phyloP scores from a whole-genome alignment of 2,888 invertebrate species.

The Sphinx pinastri region DNA sequence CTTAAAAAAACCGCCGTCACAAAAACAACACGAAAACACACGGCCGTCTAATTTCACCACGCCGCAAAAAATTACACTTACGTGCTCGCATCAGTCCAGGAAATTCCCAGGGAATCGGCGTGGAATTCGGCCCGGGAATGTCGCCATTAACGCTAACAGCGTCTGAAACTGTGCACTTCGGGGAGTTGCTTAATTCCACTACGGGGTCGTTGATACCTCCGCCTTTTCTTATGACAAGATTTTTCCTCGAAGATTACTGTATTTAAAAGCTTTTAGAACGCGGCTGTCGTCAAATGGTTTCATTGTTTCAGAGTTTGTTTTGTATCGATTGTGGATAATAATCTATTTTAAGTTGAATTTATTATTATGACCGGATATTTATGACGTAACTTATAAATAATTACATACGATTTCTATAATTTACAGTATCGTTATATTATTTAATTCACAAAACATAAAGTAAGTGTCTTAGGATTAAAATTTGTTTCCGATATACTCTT shows the following conservation, averaged over 20 bases:
- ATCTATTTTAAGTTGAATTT: too few species aligned
- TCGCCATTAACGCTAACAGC: slow-evolving; percentile 59
- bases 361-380: too few species aligned
- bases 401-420: too few species aligned
- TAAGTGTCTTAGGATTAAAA: too few species aligned
- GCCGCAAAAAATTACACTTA: slow-evolving; percentile 21
- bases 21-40: slow-evolving; percentile 10
- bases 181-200: slow-evolving; percentile 57
- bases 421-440: too few species aligned
- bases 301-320: neutral
- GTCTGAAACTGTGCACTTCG: slow-evolving; percentile 53
- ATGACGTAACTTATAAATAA: too few species aligned
- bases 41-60: neutral
- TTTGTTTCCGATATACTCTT: too few species aligned
- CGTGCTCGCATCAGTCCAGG: slow-evolving; percentile 22
- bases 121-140: slow-evolving; percentile 52
- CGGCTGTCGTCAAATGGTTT: slow-evolving; percentile 4
- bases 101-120: slow-evolving; percentile 37
- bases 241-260: slow-evolving; percentile 23
- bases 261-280: slow-evolving; percentile 17
- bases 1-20: neutral
- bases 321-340: neutral
- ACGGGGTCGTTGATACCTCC: slow-evolving; percentile 41
- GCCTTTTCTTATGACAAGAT: slow-evolving; percentile 31
- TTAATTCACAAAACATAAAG: too few species aligned